phyloP scores from a whole-genome alignment of 2,113 vertebrate genomes.

The Dipodomys ordii region DNA sequence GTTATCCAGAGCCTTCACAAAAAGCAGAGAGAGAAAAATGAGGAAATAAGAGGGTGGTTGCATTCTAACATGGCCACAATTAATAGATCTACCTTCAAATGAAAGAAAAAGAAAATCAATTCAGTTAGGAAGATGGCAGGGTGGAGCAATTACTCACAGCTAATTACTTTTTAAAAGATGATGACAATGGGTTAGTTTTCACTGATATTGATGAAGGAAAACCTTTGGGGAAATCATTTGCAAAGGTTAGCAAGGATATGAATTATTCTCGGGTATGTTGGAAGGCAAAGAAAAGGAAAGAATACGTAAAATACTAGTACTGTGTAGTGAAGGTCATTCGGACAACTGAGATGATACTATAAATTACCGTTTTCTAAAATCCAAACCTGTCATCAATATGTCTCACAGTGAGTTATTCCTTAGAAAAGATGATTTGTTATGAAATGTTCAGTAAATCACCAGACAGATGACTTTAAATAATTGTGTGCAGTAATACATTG shows the following conservation, averaged over 20 bases:
- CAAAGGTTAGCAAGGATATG: slow-evolving; percentile 90
- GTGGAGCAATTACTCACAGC: slow-evolving; percentile 87
- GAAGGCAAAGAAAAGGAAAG: slow-evolving; percentile 83
- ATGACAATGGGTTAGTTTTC: slow-evolving; percentile 88
- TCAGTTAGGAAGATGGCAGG: slow-evolving; percentile 87
- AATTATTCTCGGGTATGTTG: slow-evolving; percentile 86
- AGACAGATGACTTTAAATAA: slow-evolving; percentile 80
- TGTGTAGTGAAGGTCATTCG: slow-evolving; percentile 85
- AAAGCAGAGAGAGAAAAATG: slow-evolving; percentile 82
- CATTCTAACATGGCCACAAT: slow-evolving; percentile 83
- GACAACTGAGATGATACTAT: slow-evolving; percentile 81
- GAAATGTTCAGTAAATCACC: slow-evolving; percentile 80
- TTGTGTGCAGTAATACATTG: slow-evolving; percentile 69
- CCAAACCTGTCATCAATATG: slow-evolving; percentile 83
- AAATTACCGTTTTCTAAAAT: slow-evolving; percentile 85
- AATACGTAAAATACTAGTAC: slow-evolving; percentile 84
- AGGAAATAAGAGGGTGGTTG: slow-evolving; percentile 79
- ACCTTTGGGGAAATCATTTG: slow-evolving; percentile 88
- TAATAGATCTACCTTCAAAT: slow-evolving; percentile 85
- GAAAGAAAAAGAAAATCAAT: slow-evolving; percentile 87
- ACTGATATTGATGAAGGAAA: slow-evolving; percentile 88
- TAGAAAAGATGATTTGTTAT: slow-evolving; percentile 82
- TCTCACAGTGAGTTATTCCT: slow-evolving; percentile 83
- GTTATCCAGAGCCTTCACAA: slow-evolving; percentile 78
- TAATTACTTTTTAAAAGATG: slow-evolving; percentile 90